Conservation (phyloP, 2,888 invertebrate genomes). For the Tinea pellionella region DNA sequence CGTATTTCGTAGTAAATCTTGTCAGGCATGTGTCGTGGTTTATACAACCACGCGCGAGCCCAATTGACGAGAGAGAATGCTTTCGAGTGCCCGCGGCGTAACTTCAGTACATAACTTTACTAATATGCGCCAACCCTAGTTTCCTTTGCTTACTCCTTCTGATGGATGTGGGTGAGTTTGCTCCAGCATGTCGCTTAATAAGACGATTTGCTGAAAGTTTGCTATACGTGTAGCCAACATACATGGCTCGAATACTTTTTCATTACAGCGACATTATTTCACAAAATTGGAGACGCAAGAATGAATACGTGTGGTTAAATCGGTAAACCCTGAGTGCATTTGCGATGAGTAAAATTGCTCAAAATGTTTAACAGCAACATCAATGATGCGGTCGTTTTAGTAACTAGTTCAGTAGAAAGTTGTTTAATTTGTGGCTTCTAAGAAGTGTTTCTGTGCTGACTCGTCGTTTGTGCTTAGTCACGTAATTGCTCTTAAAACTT, state of each 20-base stretch:
- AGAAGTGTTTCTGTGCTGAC: slow-evolving; percentile 32
- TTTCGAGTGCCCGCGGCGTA: slow-evolving; percentile 4
- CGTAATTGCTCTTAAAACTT: slow-evolving; percentile 55
- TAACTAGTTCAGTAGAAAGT: slow-evolving; percentile 29
- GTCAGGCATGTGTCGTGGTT: background rate
- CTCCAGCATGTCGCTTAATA: slow-evolving; percentile 8
- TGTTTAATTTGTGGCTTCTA: slow-evolving; percentile 59
- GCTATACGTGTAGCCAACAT: background rate
- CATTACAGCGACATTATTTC: background rate
- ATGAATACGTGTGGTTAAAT: too few relatives aligned
- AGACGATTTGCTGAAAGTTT: background rate
- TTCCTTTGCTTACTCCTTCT: background rate
- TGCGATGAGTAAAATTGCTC: background rate
- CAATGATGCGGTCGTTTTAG: slow-evolving; percentile 12
- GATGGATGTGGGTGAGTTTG: slow-evolving; percentile 6
- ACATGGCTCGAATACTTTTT: background rate
- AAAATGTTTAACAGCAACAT: slow-evolving; percentile 1
- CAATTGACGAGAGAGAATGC: slow-evolving; percentile 6
- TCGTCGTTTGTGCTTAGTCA: slow-evolving; percentile 51
- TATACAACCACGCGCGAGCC: background rate
- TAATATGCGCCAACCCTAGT: slow-evolving; percentile 12
- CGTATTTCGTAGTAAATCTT: slow-evolving; percentile 24
- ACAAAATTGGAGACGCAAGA: too few relatives aligned
- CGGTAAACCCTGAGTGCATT: background rate
- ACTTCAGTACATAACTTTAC: slow-evolving; percentile 9